phyloP scores from a whole-genome alignment of 2,797 vertebrate genomes.

The Thripadectes ignobilis region DNA sequence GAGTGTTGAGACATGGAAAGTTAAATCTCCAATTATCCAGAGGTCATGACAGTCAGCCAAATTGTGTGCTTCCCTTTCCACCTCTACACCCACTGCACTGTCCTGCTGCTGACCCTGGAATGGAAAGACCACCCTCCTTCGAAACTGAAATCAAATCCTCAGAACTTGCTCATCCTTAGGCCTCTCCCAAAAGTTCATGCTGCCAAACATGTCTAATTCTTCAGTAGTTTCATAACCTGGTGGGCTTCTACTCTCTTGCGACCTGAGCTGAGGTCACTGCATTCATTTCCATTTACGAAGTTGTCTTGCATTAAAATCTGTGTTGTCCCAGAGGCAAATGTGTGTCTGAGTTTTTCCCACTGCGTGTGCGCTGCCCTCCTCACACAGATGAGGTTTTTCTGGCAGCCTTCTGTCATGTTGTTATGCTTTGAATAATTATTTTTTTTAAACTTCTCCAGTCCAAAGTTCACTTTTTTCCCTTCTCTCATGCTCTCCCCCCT shows the following conservation, averaged over 20 bases:
- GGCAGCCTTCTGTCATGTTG: slow-evolving; percentile 38
- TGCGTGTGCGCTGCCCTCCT: background rate
- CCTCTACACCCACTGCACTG: slow-evolving; percentile 55
- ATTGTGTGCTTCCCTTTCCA: slow-evolving; percentile 35
- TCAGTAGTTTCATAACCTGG: slow-evolving; percentile 64
- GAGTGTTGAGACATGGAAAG: slow-evolving; percentile 64
- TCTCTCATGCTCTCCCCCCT: background rate
- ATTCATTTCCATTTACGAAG: slow-evolving; percentile 65
- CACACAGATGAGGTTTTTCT: slow-evolving; percentile 28
- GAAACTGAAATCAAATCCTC: slow-evolving; percentile 48
- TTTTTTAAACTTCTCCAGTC: background rate
- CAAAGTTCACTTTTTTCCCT: slow-evolving; percentile 46
- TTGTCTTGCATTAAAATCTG: background rate
- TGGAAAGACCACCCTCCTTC: slow-evolving; percentile 67
- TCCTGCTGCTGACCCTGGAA: slow-evolving; percentile 64
- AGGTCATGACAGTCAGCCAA: slow-evolving; percentile 60
- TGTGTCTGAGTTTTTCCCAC: slow-evolving; percentile 55
- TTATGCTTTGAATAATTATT: slow-evolving; percentile 41
- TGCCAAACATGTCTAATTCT: slow-evolving; percentile 64
- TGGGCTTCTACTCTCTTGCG: slow-evolving; percentile 67
- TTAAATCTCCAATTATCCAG: slow-evolving; percentile 57
- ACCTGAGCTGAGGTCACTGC: slow-evolving; percentile 69
- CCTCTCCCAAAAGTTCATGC: slow-evolving; percentile 43
- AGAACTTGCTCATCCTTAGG: slow-evolving; percentile 59
- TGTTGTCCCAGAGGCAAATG: slow-evolving; percentile 41